phyloP scores from a whole-genome alignment of 2,797 vertebrate genomes.

The Leptodactylus fallax region DNA sequence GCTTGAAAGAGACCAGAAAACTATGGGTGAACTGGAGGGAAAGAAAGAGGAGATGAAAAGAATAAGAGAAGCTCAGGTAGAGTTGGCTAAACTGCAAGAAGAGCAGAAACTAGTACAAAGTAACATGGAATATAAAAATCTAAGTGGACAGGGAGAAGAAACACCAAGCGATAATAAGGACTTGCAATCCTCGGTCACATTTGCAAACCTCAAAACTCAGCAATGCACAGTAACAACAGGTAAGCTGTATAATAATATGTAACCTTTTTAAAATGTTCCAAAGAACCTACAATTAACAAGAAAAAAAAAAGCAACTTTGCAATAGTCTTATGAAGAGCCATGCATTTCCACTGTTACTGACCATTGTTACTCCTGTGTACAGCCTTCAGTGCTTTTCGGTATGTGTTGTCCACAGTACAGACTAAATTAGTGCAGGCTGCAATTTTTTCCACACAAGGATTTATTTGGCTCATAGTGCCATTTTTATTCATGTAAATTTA shows the following conservation, averaged over 20 bases:
- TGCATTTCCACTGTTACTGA: too few species aligned
- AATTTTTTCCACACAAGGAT: too few species aligned
- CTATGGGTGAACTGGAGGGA: background rate
- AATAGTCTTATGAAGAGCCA: background rate
- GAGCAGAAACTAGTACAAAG: background rate
- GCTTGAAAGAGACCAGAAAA: constrained; percentile 46
- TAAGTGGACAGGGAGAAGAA: background rate
- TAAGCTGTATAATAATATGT: background rate
- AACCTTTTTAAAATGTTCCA: background rate
- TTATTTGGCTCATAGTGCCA: too few species aligned
- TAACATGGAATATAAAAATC: background rate
- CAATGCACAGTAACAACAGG: background rate
- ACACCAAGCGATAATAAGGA: background rate
- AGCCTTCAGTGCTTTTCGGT: too few species aligned
- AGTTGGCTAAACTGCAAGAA: background rate
- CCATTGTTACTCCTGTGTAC: too few species aligned
- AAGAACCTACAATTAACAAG: background rate
- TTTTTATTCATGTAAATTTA: background rate
- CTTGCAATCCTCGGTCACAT: background rate
- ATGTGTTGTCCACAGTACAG: too few species aligned
- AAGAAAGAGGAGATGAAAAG: constrained; percentile 26
- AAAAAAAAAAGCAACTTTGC: background rate
- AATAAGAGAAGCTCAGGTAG: background rate
- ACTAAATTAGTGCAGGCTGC: too few species aligned
- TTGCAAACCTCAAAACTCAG: constrained; percentile 1